Conservation (phyloP, 1,140 invertebrate genomes). For the Anagrus nilaparvatae region DNA sequence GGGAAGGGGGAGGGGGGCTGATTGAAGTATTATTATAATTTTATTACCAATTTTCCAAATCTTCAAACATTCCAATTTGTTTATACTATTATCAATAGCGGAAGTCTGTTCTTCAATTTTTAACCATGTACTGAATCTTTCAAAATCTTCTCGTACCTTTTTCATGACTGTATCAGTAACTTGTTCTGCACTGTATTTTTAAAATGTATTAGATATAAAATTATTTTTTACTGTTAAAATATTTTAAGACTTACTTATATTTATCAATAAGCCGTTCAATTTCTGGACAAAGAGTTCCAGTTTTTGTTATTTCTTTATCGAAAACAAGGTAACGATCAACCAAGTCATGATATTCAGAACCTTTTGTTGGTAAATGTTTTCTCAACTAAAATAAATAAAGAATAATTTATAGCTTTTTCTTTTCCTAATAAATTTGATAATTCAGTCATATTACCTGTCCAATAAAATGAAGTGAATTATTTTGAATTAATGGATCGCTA, state of each 20-base stretch:
- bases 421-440: too few relatives aligned
- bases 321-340: constrained; percentile 49
- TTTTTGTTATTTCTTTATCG: constrained; percentile 53
- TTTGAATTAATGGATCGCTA: constrained; percentile 50
- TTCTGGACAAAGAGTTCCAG: constrained; percentile 48
- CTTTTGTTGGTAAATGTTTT: constrained; percentile 36
- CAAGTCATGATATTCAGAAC: constrained; percentile 43
- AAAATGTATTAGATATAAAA: background rate
- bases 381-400: constrained; percentile 30
- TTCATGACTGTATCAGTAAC: constrained; percentile 18
- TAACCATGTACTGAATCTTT: constrained; percentile 9
- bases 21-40: too few relatives aligned
- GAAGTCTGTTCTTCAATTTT: constrained; percentile 5
- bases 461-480: constrained; percentile 45
- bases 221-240: background rate
- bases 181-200: constrained; percentile 17
- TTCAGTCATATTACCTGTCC: constrained; percentile 38
- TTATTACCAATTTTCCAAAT: too few relatives aligned
- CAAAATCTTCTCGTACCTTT: constrained; percentile 14
- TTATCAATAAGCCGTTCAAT: constrained; percentile 50
- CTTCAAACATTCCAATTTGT: too few relatives aligned
- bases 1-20: too few relatives aligned
- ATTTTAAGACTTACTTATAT: constrained; percentile 40
- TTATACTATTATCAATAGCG: background rate
- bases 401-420: too few relatives aligned